Conservation (phyloP, 2,888 invertebrate genomes). For the Euplagia quadripunctaria region DNA sequence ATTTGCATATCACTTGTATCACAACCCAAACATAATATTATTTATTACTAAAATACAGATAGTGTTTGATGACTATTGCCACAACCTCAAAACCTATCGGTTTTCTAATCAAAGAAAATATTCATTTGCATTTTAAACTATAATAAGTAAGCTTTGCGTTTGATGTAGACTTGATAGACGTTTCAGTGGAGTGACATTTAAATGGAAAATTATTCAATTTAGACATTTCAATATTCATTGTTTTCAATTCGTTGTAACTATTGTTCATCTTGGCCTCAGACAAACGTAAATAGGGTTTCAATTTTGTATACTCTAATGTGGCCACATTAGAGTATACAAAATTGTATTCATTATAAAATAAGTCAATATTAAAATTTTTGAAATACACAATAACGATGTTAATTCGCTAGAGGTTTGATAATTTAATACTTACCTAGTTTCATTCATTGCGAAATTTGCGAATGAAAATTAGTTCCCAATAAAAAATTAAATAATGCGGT, state of each 20-base stretch:
- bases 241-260: neutral
- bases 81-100: neutral
- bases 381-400: neutral
- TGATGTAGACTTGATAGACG: neutral
- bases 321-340: too few relatives aligned
- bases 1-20: too few relatives aligned
- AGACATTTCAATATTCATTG: neutral
- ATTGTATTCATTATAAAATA: too few relatives aligned
- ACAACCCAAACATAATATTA: neutral
- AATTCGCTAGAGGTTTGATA: neutral
- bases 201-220: slow-evolving; percentile 9
- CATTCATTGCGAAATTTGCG: too few relatives aligned
- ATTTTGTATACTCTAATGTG: neutral
- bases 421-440: too few relatives aligned
- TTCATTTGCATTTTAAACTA: slow-evolving; percentile 15
- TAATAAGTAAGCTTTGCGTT: slow-evolving; percentile 2
- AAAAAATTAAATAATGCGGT: too few relatives aligned
- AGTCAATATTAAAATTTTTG: neutral
- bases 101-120: slow-evolving; percentile 13
- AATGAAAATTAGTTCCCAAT: too few relatives aligned
- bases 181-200: neutral
- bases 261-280: neutral
- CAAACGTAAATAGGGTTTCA: neutral
- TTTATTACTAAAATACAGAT: neutral
- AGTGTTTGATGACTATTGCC: neutral